A percentile compares a stretch with the other conserved stretches of the same genome.
Evolutionary conservation across 1,140 invertebrate genomes (phyloP).

Genomic region (Drosophila ambigua): DNA sequence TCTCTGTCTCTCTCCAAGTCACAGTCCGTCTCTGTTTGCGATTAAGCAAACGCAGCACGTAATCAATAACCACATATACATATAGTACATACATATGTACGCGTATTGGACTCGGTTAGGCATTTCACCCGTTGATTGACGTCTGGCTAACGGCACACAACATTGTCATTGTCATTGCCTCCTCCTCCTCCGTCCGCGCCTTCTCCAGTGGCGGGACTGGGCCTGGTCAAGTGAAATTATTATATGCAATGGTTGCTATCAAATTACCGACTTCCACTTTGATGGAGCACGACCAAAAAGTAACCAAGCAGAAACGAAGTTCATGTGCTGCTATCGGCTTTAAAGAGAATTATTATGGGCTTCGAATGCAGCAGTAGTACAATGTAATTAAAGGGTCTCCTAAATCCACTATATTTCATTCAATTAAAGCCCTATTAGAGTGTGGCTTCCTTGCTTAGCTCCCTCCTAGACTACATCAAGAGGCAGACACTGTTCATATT

Average conservation of each 20-base stretch:
- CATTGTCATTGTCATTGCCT: slow-evolving; percentile 69
- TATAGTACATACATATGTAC: background rate
- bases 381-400: too few relatives aligned
- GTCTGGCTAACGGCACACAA: slow-evolving; percentile 62
- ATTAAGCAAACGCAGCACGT: slow-evolving; percentile 72
- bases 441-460: too few relatives aligned
- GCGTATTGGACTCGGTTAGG: slow-evolving; percentile 41
- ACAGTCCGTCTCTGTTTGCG: slow-evolving; percentile 21
- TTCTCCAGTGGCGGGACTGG: slow-evolving; percentile 5
- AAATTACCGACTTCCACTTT: slow-evolving; percentile 67
- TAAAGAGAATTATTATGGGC: too few relatives aligned
- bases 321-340: background rate
- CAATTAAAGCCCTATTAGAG: too few relatives aligned
- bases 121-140: slow-evolving; percentile 68
- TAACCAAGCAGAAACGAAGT: slow-evolving; percentile 4
- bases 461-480: too few relatives aligned
- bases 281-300: slow-evolving; percentile 14
- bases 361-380: too few relatives aligned
- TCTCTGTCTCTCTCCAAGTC: background rate
- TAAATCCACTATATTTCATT: too few relatives aligned
- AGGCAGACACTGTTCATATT: too few relatives aligned
- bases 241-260: slow-evolving; percentile 48
- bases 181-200: background rate
- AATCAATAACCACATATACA: slow-evolving; percentile 58
- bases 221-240: slow-evolving; percentile 64